phyloP scores from a whole-genome alignment of 1,140 invertebrate species.

The Planococcus citri region DNA sequence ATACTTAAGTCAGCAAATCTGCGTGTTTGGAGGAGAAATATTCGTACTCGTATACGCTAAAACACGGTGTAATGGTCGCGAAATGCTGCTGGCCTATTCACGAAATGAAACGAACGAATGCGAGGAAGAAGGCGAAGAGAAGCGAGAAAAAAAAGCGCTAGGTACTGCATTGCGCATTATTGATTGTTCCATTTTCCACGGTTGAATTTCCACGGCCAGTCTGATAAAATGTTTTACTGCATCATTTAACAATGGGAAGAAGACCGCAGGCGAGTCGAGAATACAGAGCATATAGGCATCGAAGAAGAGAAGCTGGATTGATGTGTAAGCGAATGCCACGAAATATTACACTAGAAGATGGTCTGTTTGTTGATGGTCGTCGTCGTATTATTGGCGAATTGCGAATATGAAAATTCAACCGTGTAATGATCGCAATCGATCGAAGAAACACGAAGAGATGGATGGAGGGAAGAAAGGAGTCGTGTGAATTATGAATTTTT shows the following conservation, averaged over 20 bases:
- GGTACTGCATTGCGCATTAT: conserved; percentile 15
- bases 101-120: neutral
- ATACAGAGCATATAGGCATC: too few relatives aligned
- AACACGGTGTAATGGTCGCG: neutral
- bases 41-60: too few relatives aligned
- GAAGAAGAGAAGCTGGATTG: too few relatives aligned
- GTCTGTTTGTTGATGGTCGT: too few relatives aligned
- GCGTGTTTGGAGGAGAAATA: neutral
- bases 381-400: too few relatives aligned
- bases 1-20: neutral
- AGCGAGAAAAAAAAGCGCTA: neutral
- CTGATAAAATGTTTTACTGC: neutral
- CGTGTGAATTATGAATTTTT: too few relatives aligned
- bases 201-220: conserved; percentile 1
- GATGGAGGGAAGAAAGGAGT: too few relatives aligned
- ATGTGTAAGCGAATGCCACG: too few relatives aligned
- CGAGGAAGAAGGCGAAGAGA: neutral
- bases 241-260: neutral
- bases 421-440: too few relatives aligned
- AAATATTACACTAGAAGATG: too few relatives aligned
- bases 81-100: conserved; percentile 7
- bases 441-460: too few relatives aligned
- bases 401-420: too few relatives aligned
- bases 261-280: neutral
- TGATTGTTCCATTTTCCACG: conserved; percentile 19